Evolutionary conservation across 2,888 invertebrate genomes (phyloP), one percentile per base, ranked within the genome.

Genomic region (Dione vanillae): DNA sequence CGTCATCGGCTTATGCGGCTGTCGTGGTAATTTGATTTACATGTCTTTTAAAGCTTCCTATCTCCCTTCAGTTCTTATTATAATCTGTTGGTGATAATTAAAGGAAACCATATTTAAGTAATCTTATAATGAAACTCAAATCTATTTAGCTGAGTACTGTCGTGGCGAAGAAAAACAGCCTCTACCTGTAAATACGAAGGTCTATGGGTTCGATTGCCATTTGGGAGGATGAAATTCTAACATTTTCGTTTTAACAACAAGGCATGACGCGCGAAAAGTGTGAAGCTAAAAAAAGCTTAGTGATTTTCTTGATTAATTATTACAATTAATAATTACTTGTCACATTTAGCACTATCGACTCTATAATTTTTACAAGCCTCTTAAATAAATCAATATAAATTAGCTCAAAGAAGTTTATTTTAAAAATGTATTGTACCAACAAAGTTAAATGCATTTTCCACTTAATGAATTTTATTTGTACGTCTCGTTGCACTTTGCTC

Each of bases 21-120:
- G 83, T 81, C 80, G 77, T 80, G 76, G 76, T 78, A 73, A 75
- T 80, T 83, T 87, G 88, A 89, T 89, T 88, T 88, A 89, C 84
- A 85, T 85, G 84, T 87, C 83, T 83, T 81, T 79, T 80, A 77
- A n/a, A 74, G 80, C 77, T 84, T 83, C 83, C 83, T 80, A 75
- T 76, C 76, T 67, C 67, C 67, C 71, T 70, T 19, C 62, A 58
- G 52, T 47, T 58, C 40, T 62, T 65, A 52, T 40, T 64, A 64
- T 47, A 64, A 70, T 56, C 19, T 9, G 45, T 41, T 43, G 45
- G 65, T 65, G 52, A 56, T 43, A 45, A 47, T 47, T 49, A 12
- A 37, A 47, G 16, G 10, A 35, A 35, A 35, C 27, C 35, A 35
- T 62, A 8, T 62, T 59, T 43, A n/a, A 16, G 0, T 54, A 37